phyloP scores from a whole-genome alignment of 2,797 vertebrate species.

The Sebastes reedi region DNA sequence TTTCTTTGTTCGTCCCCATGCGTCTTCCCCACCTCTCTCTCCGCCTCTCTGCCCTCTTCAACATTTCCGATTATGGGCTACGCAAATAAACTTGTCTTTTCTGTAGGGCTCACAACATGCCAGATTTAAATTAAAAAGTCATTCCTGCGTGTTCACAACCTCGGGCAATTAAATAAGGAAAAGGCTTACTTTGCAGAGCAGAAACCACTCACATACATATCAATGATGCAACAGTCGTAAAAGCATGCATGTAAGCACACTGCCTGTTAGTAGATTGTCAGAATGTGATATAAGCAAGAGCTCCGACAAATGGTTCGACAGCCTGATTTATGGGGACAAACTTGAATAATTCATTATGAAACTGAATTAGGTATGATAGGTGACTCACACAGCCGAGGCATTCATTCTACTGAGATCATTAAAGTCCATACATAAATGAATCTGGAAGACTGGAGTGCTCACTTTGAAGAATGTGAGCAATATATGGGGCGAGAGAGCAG shows the following conservation, averaged over 20 bases:
- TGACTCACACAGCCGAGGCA: slow-evolving; percentile 12
- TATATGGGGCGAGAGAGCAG: slow-evolving; percentile 9
- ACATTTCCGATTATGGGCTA: not conserved
- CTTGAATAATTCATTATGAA: slow-evolving; percentile 53
- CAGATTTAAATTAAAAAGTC: not conserved
- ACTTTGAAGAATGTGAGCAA: slow-evolving; percentile 58
- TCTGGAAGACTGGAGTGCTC: slow-evolving; percentile 11
- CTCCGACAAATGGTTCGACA: slow-evolving; percentile 9
- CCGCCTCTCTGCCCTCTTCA: not conserved
- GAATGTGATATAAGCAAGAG: not conserved
- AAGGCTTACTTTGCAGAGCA: not conserved
- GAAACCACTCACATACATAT: not conserved
- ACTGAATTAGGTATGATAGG: slow-evolving; percentile 24
- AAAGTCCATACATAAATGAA: slow-evolving; percentile 41
- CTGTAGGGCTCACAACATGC: slow-evolving; percentile 6
- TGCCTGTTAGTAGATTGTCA: not conserved
- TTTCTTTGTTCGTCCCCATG: not conserved
- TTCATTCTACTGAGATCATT: slow-evolving; percentile 46
- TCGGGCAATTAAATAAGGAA: not conserved
- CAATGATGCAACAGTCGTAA: not conserved
- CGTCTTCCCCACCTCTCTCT: not conserved
- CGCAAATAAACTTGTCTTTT: not conserved
- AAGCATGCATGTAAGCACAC: not conserved
- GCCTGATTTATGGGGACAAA: slow-evolving; percentile 18
- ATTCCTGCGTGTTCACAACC: not conserved